These are phyloP conservation scores for Actinopyga echinites DNA, from an alignment of 53 echinoderm and acorn worm species.

Conservation along the genomic window DNA sequence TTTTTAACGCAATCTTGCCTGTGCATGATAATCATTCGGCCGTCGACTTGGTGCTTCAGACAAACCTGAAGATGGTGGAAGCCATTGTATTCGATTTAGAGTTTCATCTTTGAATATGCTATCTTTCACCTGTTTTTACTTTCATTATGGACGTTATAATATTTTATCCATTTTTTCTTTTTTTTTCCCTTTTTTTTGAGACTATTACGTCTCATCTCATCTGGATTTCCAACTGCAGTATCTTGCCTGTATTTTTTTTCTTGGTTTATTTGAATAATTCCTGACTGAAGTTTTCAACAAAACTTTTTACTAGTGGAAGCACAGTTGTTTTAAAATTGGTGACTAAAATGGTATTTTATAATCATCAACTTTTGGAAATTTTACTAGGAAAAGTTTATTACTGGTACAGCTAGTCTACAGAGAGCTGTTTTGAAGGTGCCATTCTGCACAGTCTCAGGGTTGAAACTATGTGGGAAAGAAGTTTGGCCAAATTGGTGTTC, in stretches of 20 bases:
- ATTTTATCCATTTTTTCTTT: background rate
- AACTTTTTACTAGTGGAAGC: no score
- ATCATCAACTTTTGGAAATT: no score
- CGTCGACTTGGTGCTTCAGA: constrained; percentile 18
- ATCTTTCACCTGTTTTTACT: constrained; percentile 37
- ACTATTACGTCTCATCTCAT: background rate
- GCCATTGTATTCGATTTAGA: constrained; percentile 25
- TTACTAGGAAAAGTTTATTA: no score
- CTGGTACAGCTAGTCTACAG: no score
- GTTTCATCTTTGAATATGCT: constrained; percentile 26
- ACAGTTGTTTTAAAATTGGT: no score
- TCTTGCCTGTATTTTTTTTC: constrained; percentile 10
- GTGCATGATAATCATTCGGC: constrained; percentile 26
- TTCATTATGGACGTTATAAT: constrained; percentile 18
- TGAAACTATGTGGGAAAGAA: no score
- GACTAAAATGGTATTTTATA: no score
- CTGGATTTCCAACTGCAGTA: constrained; percentile 13
- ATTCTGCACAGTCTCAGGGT: no score
- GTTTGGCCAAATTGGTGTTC: no score
- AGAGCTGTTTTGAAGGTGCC: no score
- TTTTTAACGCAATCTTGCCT: constrained; percentile 35
- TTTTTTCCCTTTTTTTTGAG: background rate
- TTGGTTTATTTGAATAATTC: background rate
- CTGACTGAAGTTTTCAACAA: no score
- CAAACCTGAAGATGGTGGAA: constrained; percentile 18